A percentile compares a stretch with the other conserved stretches of the same genome.
These are phyloP conservation scores for Taeniopygia guttata DNA, from an alignment of 2,797 vertebrate species.

Conservation along the genomic window DNA sequence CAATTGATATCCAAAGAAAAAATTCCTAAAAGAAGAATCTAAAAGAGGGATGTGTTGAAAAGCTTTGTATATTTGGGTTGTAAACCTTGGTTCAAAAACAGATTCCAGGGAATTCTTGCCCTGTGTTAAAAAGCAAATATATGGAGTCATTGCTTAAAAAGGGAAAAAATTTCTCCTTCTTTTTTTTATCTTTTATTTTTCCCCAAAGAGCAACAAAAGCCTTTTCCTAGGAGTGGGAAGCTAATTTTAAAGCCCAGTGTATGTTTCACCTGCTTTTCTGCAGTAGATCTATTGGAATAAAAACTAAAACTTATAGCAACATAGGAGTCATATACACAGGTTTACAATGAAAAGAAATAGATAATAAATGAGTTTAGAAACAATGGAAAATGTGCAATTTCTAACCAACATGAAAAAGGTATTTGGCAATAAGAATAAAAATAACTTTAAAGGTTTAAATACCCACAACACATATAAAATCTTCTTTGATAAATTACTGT, in stretches of 20 bases:
- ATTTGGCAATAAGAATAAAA: neutral
- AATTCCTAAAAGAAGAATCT: neutral
- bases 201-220: neutral
- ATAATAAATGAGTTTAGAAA: neutral
- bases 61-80: neutral
- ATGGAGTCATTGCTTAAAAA: neutral
- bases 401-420: neutral
- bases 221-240: neutral
- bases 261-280: neutral
- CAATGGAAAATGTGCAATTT: neutral
- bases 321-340: neutral
- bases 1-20: neutral
- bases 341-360: neutral
- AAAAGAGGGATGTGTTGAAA: neutral
- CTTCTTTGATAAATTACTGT: neutral
- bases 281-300: neutral
- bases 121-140: neutral
- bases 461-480: neutral
- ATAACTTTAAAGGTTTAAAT: neutral
- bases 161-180: rapidly evolving
- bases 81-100: neutral
- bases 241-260: neutral
- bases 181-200: rapidly evolving
- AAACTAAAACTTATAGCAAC: neutral
- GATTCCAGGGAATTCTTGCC: neutral